A percentile compares a stretch with the other conserved stretches of the same genome.
phyloP scores from a whole-genome alignment of 2,113 vertebrate genomes.

The Conger conger region DNA sequence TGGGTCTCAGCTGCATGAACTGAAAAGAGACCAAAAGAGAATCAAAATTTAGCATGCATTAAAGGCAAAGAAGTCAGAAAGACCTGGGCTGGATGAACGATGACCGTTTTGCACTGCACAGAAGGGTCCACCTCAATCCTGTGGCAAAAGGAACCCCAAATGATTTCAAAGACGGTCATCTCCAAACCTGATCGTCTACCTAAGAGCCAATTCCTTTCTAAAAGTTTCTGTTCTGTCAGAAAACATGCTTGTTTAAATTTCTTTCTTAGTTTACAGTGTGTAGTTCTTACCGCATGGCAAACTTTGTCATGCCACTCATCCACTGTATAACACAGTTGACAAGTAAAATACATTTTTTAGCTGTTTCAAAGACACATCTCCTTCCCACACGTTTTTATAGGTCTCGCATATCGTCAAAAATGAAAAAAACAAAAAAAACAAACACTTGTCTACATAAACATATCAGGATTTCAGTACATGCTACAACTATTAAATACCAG shows the following conservation, averaged over 20 bases:
- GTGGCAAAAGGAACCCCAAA: background rate
- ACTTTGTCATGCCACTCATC: background rate
- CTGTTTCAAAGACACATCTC: conserved; percentile 1
- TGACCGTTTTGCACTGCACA: background rate
- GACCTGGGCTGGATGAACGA: background rate
- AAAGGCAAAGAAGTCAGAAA: background rate
- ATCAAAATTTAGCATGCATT: background rate
- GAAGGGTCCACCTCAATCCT: background rate
- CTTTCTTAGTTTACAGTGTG: background rate
- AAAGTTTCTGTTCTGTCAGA: background rate
- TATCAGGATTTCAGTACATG: background rate
- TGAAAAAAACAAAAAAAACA: background rate
- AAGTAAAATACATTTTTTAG: background rate
- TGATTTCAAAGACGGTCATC: background rate
- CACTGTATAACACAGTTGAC: background rate
- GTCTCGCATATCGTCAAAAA: background rate
- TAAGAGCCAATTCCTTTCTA: too few relatives aligned
- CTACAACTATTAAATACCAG: background rate
- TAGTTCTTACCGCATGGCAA: background rate
- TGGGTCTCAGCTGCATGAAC: background rate
- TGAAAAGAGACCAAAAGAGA: background rate
- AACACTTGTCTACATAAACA: background rate
- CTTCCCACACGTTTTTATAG: background rate
- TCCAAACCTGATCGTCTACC: background rate
- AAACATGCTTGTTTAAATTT: background rate